These are phyloP conservation scores for Philopotamus ludificatus DNA, from an alignment of 1,140 invertebrate genomes.

Conservation along the genomic window DNA sequence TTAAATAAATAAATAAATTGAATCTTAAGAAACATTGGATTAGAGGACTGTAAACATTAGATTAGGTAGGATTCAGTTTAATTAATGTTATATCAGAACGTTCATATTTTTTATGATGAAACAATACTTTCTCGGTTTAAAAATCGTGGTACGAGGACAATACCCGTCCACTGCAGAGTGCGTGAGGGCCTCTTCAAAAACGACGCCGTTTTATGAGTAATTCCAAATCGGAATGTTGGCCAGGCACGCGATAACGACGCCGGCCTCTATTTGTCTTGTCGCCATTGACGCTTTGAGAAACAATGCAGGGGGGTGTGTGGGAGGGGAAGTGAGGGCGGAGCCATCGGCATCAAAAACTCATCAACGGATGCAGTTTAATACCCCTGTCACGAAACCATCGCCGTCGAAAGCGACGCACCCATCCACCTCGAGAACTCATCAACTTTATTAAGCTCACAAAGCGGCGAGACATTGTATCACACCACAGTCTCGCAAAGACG, in stretches of 20 bases:
- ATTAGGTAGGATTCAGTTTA: too few species aligned
- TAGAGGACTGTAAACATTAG: too few species aligned
- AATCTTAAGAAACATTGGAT: too few species aligned
- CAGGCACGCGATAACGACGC: constrained; percentile 14
- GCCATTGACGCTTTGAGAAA: background rate
- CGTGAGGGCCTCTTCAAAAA: background rate
- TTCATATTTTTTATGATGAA: constrained; percentile 4
- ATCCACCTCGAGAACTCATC: too few species aligned
- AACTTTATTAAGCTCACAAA: too few species aligned
- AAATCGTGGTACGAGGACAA: background rate
- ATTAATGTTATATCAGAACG: background rate
- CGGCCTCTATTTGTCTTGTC: constrained; percentile 19
- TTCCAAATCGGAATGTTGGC: background rate
- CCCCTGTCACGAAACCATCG: constrained; percentile 4
- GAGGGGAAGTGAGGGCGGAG: background rate
- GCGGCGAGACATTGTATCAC: too few species aligned
- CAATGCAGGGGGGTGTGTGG: constrained; percentile 16
- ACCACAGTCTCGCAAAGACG: too few species aligned
- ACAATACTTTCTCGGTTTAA: background rate
- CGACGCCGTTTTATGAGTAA: background rate
- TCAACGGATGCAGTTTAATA: constrained; percentile 14
- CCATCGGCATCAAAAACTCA: constrained; percentile 23
- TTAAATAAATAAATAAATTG: too few species aligned
- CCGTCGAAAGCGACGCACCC: too few species aligned
- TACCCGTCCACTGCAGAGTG: background rate